Base-by-base conservation (phyloP, 1,140 invertebrate species). In the Drosophila virilis region DNA sequence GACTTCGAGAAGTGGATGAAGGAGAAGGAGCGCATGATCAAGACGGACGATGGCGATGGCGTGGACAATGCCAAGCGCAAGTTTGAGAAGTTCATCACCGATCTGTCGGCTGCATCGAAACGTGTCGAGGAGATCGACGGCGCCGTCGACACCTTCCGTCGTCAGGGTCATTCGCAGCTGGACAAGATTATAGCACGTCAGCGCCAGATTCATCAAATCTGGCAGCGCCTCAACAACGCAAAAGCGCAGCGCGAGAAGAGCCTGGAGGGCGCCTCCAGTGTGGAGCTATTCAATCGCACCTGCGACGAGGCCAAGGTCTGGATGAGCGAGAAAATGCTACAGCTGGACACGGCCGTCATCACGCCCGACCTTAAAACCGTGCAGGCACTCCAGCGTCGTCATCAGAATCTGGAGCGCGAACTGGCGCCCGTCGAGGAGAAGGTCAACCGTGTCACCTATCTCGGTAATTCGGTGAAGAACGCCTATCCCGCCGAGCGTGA, bases 1-100 rank as follows among this genome's bases (percentile, higher is more conserved):
- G 98, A 99, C 92, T 99, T 99, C 92, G 98, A 99, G 92, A 96
- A 96, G 74, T 99, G 98, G 98, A 98, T 99, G 88, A 96, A 96
- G 81, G 98, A 99, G 65, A 99, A 98, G 91, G 97, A 98, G 92
- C 96, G 97, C 85, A 94, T 98, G 92, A 93, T 99, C 22, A 94
- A 96, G 45, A 94, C 96, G 9, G 97, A 98, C 65, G 98, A 99
- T 77, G 77, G 77, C 12, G 94, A 95, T 12, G 97, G 96, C 82
- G 97, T 99, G n/a, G 97, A 98, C 84, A 97, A 96, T 17, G 97
- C 98, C 13, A 98, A 97, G 91, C 95, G 97, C 83, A 98, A 99
- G 93, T 99, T 98, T 93, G 97, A 99, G 95, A 98, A 98, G 93
- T 97, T 99, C 92, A 94, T 99, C 5, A 99, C 98, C 0, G 98